A percentile compares a stretch with the other conserved stretches of the same genome.
Conservation (phyloP, 2,113 vertebrate genomes). For the Phrynosoma blainvillii region DNA sequence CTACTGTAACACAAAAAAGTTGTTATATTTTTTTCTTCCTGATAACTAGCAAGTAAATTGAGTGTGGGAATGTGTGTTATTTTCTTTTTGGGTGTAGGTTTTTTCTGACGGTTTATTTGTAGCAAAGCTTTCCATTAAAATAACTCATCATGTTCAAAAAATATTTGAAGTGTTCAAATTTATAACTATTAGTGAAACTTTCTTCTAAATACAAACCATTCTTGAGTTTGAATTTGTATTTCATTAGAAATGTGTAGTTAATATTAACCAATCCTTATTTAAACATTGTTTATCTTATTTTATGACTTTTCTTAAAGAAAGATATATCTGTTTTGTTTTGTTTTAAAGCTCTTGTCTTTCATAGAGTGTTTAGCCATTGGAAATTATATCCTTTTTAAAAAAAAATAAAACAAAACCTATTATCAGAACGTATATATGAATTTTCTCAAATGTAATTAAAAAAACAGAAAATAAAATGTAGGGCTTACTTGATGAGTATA, state of each 20-base stretch:
- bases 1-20: neutral
- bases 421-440: neutral
- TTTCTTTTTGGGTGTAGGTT: neutral
- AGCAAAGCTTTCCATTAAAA: neutral
- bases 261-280: neutral
- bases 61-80: neutral
- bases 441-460: slow-evolving; percentile 29
- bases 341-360: neutral
- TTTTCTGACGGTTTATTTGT: neutral
- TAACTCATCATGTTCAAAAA: neutral
- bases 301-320: slow-evolving; percentile 51
- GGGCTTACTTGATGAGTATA: neutral
- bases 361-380: neutral
- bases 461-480: neutral
- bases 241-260: slow-evolving; percentile 52
- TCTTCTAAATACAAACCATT: slow-evolving; percentile 28
- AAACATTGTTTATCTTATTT: slow-evolving; percentile 28
- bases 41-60: neutral
- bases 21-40: neutral
- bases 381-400: slow-evolving; percentile 21
- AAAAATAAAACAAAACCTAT: slow-evolving; percentile 11
- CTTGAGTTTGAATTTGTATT: slow-evolving; percentile 34
- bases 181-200: neutral
- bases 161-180: neutral
- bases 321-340: slow-evolving; percentile 5